Conservation (phyloP, 2,113 vertebrate species). For the Saguinus imperator region DNA sequence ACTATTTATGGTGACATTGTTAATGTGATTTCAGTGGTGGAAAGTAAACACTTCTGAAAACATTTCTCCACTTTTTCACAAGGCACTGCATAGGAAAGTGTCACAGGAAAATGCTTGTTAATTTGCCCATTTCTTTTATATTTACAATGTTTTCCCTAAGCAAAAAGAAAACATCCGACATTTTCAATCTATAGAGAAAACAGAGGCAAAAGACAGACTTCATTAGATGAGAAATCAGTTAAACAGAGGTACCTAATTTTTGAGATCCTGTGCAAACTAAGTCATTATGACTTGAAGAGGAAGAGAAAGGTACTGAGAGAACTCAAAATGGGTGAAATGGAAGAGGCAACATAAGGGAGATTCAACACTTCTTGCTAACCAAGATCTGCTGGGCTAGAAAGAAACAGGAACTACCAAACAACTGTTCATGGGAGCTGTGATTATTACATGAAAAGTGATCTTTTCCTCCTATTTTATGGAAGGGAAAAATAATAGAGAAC, state of each 20-base stretch:
- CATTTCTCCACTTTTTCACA: not conserved
- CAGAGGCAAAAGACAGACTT: not conserved
- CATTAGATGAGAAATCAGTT: not conserved
- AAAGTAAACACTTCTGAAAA: not conserved
- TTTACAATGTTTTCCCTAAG: not conserved
- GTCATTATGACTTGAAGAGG: not conserved
- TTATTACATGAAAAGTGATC: not conserved
- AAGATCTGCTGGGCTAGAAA: not conserved
- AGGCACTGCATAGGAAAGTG: not conserved
- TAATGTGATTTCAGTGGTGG: not conserved
- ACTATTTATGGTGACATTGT: not conserved
- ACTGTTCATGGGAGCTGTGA: not conserved
- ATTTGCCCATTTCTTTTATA: not conserved
- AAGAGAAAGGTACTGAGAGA: not conserved
- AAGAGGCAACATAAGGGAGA: not conserved
- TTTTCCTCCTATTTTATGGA: not conserved
- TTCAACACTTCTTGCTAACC: not conserved
- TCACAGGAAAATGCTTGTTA: not conserved
- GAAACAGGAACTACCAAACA: not conserved
- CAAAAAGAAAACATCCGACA: not conserved
- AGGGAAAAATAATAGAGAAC: not conserved
- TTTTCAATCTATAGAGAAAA: not conserved
- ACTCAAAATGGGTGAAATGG: not conserved
- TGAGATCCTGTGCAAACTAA: not conserved
- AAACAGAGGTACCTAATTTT: not conserved